Conservation (phyloP, 2,888 invertebrate genomes). For the Alsophila aescularia region DNA sequence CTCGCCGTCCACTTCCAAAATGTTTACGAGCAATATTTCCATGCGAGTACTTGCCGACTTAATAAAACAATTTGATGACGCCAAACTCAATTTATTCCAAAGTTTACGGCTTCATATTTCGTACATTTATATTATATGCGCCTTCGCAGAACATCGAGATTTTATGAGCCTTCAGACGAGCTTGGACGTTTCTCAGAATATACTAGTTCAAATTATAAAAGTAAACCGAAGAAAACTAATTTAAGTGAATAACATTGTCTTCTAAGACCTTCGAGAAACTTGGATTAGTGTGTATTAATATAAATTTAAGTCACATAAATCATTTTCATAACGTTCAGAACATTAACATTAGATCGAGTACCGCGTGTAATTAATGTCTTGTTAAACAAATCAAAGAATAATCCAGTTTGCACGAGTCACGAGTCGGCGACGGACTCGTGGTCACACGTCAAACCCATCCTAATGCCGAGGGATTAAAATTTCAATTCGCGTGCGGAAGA, state of each 20-base stretch:
- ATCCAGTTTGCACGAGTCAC: constrained; percentile 4
- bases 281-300: constrained; percentile 22
- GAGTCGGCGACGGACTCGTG: too few relatives aligned
- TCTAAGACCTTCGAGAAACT: background rate
- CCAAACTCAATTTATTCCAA: constrained; percentile 20
- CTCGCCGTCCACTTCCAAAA: background rate
- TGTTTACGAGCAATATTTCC: constrained; percentile 6
- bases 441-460: constrained; percentile 1
- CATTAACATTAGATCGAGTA: constrained; percentile 42
- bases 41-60: background rate
- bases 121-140: constrained; percentile 21
- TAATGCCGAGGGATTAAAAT: constrained; percentile 4
- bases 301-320: constrained; percentile 27
- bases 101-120: constrained; percentile 18
- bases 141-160: constrained; percentile 7
- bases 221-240: background rate
- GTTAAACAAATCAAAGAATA: constrained; percentile 29
- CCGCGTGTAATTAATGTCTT: constrained; percentile 39
- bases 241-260: background rate
- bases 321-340: constrained; percentile 28
- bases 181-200: constrained; percentile 7
- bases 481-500: background rate
- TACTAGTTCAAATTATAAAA: background rate
- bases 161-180: constrained; percentile 9
- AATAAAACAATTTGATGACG: constrained; percentile 20